Percentiles rank a stretch among this genome's conserved stretches.
Conservation (phyloP, 2,888 invertebrate species). For the Capitulum mitella region DNA sequence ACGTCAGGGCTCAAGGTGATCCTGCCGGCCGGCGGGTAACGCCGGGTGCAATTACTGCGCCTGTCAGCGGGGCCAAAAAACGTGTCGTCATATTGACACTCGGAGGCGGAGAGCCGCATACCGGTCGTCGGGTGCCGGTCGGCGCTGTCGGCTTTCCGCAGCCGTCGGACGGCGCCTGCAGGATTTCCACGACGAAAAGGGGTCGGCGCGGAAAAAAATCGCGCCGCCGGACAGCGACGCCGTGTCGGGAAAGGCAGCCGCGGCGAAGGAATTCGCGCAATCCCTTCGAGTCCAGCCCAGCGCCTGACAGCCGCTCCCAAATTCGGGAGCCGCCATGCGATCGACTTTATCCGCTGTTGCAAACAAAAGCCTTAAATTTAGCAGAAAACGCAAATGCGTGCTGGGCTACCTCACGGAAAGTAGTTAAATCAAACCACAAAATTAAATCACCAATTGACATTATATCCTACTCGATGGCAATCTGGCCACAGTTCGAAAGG, state of each 20-base stretch:
- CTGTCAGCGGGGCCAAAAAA: not conserved
- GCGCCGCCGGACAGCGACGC: not conserved
- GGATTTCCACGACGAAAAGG: not conserved
- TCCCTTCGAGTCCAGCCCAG: not conserved
- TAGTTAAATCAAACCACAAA: too few relatives aligned
- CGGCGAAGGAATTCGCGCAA: not conserved
- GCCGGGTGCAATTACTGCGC: not conserved
- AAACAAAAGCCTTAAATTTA: too few relatives aligned
- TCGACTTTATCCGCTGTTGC: not conserved
- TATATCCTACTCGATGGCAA: too few relatives aligned
- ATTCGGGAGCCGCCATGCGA: not conserved
- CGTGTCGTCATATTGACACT: not conserved
- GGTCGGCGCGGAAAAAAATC: not conserved
- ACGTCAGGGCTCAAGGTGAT: conserved; percentile 7
- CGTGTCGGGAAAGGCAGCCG: not conserved
- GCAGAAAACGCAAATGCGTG: too few relatives aligned
- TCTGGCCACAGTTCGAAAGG: too few relatives aligned
- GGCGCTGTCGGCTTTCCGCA: not conserved
- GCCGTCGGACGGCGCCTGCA: not conserved
- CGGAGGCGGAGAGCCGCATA: conserved; percentile 8
- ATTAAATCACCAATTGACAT: too few relatives aligned
- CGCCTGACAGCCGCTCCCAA: not conserved
- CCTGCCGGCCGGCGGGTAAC: not conserved
- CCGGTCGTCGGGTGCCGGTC: not conserved
- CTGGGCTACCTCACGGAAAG: too few relatives aligned